Base-by-base conservation (phyloP, 2,888 invertebrate genomes). In the Mythimna ferrago region DNA sequence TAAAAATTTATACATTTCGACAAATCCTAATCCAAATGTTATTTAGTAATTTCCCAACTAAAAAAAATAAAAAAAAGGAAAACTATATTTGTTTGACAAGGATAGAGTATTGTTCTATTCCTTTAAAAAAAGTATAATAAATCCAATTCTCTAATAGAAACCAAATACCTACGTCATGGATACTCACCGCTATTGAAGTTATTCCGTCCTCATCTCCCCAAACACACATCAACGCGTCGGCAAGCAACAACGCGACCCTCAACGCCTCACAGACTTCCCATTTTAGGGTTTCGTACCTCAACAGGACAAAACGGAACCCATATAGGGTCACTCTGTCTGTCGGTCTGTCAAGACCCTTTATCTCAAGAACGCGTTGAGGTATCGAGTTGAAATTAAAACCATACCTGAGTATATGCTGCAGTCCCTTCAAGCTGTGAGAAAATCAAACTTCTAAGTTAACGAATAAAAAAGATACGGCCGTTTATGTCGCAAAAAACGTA, bases 161-260 rank as follows among this genome's bases (percentile, higher is more conserved):
- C 65, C 6, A 11, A 56, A 72, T 72, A 38, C 38, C 41, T 44
- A 71, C 21, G 32, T 63, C 38, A 73, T 9, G 35, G 57, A 51
- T 44, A 57, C 19, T 16, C 5, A 21, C 0, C 11, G 11, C 44
- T 58, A 44, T 44, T 65, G 58, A 74, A 44, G 16, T 35, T 35
- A 74, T 73, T 53, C 53, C 53, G 3, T 26, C 1, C 32, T 64
- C 56, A 53, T 53, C 32, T 41, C 21, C 16, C 32, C 16, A 61
- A 66, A 26, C 56, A 32, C 38, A 56, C 7, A 76, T 38, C 6
- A 6, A 19, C 11, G n/a, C 6, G 5, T 10, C 32, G 26, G 66
- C 57, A 68, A 62, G 67, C 67, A 78, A 78, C 73, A 78, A 32
- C 32, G 32, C n/a, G 56, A 58, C 32, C 66, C 6, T 65, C 76